phyloP scores from a whole-genome alignment of 2,113 vertebrate genomes.

The Anarrhichthys ocellatus region DNA sequence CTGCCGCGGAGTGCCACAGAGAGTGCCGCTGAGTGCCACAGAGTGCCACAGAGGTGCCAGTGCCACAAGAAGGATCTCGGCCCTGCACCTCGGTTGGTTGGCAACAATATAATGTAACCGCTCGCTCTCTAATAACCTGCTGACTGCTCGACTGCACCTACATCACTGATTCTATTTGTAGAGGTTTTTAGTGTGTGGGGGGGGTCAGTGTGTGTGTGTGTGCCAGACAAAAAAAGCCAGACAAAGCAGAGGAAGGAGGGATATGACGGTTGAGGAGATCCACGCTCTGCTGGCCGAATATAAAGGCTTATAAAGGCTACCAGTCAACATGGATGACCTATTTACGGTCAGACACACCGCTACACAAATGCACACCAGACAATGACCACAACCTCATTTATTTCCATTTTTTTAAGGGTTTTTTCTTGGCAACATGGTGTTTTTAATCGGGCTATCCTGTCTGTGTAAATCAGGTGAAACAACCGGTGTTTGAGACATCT shows the following conservation, averaged over 20 bases:
- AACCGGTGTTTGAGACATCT: conserved; percentile 45
- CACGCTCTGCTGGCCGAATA: conserved; percentile 67
- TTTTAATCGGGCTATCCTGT: conserved; percentile 30
- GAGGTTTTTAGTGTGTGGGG: not conserved
- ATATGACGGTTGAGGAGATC: conserved; percentile 39
- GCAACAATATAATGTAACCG: conserved; percentile 52
- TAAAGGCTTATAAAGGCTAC: conserved; percentile 60
- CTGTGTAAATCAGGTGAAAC: conserved; percentile 33
- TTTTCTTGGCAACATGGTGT: not conserved
- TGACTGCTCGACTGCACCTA: conserved; percentile 52
- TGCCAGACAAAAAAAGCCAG: conserved; percentile 11
- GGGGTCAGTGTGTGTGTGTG: too few species aligned
- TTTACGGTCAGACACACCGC: conserved; percentile 50
- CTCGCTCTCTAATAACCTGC: conserved; percentile 60
- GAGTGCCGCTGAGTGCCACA: too few species aligned
- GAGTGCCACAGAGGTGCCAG: too few species aligned
- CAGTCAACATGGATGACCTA: conserved; percentile 72
- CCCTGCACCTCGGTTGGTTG: conserved; percentile 45
- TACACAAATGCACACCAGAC: conserved; percentile 44
- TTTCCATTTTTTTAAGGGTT: not conserved
- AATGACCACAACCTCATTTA: conserved; percentile 22
- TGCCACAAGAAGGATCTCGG: too few species aligned
- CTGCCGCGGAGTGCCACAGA: too few species aligned
- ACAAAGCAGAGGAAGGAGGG: conserved; percentile 35
- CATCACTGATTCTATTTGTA: conserved; percentile 30